phyloP scores from a whole-genome alignment of 2,113 vertebrate genomes.

The Pluvialis apricaria region DNA sequence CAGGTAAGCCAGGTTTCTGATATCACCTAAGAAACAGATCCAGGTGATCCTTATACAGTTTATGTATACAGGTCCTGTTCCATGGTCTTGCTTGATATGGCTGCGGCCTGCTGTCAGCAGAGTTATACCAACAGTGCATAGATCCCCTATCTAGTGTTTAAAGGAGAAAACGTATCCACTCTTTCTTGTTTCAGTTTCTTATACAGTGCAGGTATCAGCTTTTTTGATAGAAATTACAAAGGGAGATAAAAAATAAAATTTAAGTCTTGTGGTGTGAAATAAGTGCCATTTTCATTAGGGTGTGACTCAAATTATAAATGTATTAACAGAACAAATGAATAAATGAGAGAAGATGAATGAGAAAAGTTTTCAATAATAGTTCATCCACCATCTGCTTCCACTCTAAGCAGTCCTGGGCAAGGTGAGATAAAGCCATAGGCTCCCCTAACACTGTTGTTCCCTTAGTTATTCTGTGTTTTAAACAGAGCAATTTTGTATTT shows the following conservation, averaged over 20 bases:
- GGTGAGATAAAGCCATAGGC: neutral
- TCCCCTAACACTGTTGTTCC: neutral
- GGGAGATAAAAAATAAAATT: neutral
- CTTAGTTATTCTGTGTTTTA: neutral
- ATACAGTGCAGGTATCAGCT: neutral
- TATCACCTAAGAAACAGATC: neutral
- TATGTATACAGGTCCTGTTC: neutral
- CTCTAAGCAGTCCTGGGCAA: neutral
- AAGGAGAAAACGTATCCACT: neutral
- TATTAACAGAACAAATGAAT: neutral
- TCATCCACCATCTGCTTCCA: neutral
- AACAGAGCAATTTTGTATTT: neutral
- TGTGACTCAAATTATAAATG: neutral
- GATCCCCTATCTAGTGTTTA: neutral
- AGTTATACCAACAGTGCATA: neutral
- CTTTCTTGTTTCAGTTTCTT: neutral
- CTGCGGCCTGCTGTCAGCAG: neutral
- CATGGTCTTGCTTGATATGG: neutral
- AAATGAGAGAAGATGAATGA: neutral
- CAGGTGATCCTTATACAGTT: neutral
- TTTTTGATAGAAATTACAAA: neutral
- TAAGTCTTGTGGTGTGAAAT: neutral
- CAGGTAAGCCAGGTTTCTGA: neutral
- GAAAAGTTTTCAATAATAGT: neutral
- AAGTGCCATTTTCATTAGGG: neutral